phyloP scores from a whole-genome alignment of 2,888 invertebrate species.

The Chrysotoxum bicinctum region DNA sequence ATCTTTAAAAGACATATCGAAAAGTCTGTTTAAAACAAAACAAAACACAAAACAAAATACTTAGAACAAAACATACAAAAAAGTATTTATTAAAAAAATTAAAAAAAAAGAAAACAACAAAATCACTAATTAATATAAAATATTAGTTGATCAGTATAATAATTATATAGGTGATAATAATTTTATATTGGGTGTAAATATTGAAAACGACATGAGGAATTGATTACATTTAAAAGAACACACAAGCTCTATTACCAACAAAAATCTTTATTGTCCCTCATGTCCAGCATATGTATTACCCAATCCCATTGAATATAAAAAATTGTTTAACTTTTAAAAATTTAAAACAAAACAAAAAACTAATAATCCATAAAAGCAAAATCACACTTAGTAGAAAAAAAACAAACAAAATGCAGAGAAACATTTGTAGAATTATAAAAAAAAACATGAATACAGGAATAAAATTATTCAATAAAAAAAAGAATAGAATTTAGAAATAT shows the following conservation, averaged over 20 bases:
- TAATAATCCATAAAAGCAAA: constrained; percentile 35
- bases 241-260: constrained; percentile 48
- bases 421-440: constrained; percentile 63
- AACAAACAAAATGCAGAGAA: constrained; percentile 50
- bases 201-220: constrained; percentile 68
- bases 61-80: constrained; percentile 39
- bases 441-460: constrained; percentile 72
- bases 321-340: constrained; percentile 32
- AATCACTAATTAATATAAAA: constrained; percentile 44
- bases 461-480: constrained; percentile 62
- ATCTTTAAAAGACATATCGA: constrained; percentile 71
- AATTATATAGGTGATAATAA: constrained; percentile 58
- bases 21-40: constrained; percentile 59
- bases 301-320: constrained; percentile 39
- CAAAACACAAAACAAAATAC: constrained; percentile 22
- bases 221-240: constrained; percentile 64
- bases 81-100: constrained; percentile 54
- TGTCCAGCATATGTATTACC: constrained; percentile 60
- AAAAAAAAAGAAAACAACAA: no score
- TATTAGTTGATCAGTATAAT: constrained; percentile 54
- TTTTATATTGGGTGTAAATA: constrained; percentile 67
- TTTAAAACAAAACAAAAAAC: constrained; percentile 4
- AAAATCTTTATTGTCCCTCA: constrained; percentile 65
- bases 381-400: constrained; percentile 48
- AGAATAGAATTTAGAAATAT: constrained; percentile 59